Conservation (phyloP, 2,797 vertebrate genomes). For the Buphagus erythrorhynchus region DNA sequence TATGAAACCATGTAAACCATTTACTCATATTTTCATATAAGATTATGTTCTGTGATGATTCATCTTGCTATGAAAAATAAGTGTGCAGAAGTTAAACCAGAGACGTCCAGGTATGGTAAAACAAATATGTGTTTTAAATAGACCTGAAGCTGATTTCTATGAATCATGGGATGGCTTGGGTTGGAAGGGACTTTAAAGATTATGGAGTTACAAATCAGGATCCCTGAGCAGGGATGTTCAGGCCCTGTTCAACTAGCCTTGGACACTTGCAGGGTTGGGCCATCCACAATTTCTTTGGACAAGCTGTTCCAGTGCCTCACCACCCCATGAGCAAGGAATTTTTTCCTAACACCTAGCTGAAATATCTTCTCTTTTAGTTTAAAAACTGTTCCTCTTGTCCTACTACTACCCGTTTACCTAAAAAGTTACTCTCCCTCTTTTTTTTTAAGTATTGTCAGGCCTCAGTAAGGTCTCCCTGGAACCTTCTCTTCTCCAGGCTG, state of each 20-base stretch:
- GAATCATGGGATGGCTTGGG: background rate
- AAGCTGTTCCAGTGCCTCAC: background rate
- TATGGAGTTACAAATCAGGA: background rate
- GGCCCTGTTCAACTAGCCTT: background rate
- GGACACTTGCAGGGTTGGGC: background rate
- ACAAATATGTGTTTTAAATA: background rate
- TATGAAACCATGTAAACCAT: background rate
- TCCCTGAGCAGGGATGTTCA: background rate
- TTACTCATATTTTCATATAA: background rate
- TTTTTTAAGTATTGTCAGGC: background rate
- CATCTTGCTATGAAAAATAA: background rate
- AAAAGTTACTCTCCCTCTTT: background rate
- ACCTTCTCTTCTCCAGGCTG: background rate
- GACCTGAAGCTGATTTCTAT: background rate
- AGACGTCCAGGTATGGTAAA: background rate
- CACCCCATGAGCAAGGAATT: background rate
- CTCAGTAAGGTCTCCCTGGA: background rate
- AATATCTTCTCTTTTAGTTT: background rate
- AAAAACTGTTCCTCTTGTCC: background rate
- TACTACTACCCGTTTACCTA: background rate
- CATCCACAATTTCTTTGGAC: background rate
- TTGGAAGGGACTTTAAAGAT: background rate
- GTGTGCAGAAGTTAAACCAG: background rate
- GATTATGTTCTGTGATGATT: background rate
- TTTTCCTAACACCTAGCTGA: background rate